Base-by-base conservation (phyloP, 2,888 invertebrate species). In the Drosophila ustulata region DNA sequence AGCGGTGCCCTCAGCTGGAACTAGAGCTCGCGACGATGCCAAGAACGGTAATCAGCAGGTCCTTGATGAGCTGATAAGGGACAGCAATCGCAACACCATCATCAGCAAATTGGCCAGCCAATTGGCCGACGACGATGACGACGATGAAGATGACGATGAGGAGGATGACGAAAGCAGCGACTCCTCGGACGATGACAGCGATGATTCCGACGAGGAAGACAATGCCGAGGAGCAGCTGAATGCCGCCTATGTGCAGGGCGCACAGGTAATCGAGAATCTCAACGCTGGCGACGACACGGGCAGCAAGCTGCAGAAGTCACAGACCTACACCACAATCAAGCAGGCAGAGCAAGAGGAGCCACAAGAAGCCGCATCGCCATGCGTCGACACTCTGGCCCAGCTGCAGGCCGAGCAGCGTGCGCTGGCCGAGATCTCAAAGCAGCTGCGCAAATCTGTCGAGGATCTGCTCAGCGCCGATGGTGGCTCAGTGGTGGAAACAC, bases 191-290 rank as follows among this genome's bases (percentile, higher is more conserved):
- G 84, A 86, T 49, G 87, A 88, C 5, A 85, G 88, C 34, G 89
- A 82, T 13, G 82, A 89, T 46, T 82, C 82, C 28, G 89, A 89
- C 7, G 91, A 88, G 18, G 90, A 87, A 61, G 83, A 88, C 62
- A 89, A 86, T 28, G 77, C 70, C 9, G 71, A 71, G 13, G 68
- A 84, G 55, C 84, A 84, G 56, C 69, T 89, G 62, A 88, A 89
- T 63, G 79, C 85, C 32, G 82, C 86, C 46, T 90, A 90, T 67
- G 88, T 91, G 37, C 92, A 92, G 75, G 90, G 89, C 50, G 92
- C 92, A 56, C 89, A 91, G 78, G 91, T 93, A 30, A 92, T 91
- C 75, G 90, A 90, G 83, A 93, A 93, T 90, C 92, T 92, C 57
- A 92, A 92, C 63, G 90, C 91, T 8, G 70, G 55, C 45, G 55